Conservation (phyloP, 2,888 invertebrate genomes). For the Amorpha juglandis region DNA sequence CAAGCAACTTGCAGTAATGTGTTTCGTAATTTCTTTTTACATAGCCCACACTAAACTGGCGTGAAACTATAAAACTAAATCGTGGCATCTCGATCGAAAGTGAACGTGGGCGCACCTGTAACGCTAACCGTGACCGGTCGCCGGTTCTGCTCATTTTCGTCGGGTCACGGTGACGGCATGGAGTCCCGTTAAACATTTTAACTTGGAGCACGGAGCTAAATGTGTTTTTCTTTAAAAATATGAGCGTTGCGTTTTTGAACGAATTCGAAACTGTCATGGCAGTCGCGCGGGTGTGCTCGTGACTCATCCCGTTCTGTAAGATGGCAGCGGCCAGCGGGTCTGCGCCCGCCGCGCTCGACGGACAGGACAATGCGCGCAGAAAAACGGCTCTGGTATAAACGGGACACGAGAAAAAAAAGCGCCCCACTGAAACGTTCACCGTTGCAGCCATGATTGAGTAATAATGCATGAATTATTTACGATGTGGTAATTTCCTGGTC, state of each 20-base stretch:
- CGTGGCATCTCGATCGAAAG: conserved; percentile 70
- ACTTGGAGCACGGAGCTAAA: conserved; percentile 21
- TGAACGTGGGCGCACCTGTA: conserved; percentile 78
- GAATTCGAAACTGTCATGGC: conserved; percentile 41
- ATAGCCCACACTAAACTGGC: conserved; percentile 32
- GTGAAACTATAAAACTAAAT: conserved; percentile 59
- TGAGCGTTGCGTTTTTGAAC: conserved; percentile 34
- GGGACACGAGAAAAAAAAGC: conserved; percentile 60
- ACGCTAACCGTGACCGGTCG: conserved; percentile 66
- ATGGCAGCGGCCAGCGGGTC: conserved; percentile 1
- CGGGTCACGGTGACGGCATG: conserved; percentile 70
- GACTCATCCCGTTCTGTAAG: conserved; percentile 33
- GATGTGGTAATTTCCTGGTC: conserved; percentile 72
- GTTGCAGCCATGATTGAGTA: conserved; percentile 77
- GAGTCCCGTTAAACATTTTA: conserved; percentile 64
- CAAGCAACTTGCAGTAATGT: conserved; percentile 6
- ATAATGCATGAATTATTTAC: conserved; percentile 82
- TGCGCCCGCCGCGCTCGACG: conserved; percentile 37
- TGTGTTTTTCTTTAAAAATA: conserved; percentile 34
- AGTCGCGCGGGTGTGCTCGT: conserved; percentile 28
- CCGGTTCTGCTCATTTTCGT: conserved; percentile 60
- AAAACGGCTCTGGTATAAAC: conserved; percentile 58
- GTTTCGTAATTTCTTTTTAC: background rate
- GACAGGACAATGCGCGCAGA: conserved; percentile 70
- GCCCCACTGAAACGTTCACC: conserved; percentile 65